phyloP scores from a whole-genome alignment of 35 echinoderm and acorn worm genomes.

The Holothuria glaberrima region DNA sequence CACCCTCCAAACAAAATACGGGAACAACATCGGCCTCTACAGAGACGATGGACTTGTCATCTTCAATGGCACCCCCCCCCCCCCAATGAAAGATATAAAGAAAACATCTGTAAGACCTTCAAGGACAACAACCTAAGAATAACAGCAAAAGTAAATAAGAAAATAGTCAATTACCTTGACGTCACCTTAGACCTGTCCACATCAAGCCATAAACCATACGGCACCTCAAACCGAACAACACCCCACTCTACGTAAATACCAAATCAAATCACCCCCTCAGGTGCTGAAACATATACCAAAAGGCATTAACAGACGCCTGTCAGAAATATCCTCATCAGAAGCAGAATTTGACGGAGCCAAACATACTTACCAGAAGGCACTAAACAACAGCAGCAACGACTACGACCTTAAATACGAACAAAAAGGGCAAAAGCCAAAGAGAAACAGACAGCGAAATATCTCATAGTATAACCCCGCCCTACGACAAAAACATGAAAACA shows the following conservation, averaged over 20 bases:
- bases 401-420: not conserved
- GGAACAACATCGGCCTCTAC: conserved; percentile 26
- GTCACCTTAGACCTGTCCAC: conserved; percentile 6
- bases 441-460: conserved; percentile 29
- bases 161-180: conserved; percentile 33
- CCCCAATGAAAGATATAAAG: not conserved
- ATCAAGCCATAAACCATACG: not conserved
- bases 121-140: conserved; percentile 11
- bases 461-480: conserved; percentile 45
- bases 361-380: not conserved
- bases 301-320: not conserved
- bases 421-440: not conserved
- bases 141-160: conserved; percentile 29
- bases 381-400: not conserved
- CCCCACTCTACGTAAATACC: not conserved
- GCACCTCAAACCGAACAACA: conserved; percentile 42
- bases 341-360: not conserved
- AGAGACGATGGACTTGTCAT: conserved; percentile 8
- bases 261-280: conserved; percentile 35
- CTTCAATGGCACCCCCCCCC: not conserved
- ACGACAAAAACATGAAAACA: conserved; percentile 56
- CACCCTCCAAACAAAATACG: conserved; percentile 7
- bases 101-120: conserved; percentile 48
- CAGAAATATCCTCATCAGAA: conserved; percentile 1
- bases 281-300: conserved; percentile 12